These are phyloP conservation scores for Crossoptilon crossoptilon DNA, from an alignment of 2,797 vertebrate species.

Conservation along the genomic window DNA sequence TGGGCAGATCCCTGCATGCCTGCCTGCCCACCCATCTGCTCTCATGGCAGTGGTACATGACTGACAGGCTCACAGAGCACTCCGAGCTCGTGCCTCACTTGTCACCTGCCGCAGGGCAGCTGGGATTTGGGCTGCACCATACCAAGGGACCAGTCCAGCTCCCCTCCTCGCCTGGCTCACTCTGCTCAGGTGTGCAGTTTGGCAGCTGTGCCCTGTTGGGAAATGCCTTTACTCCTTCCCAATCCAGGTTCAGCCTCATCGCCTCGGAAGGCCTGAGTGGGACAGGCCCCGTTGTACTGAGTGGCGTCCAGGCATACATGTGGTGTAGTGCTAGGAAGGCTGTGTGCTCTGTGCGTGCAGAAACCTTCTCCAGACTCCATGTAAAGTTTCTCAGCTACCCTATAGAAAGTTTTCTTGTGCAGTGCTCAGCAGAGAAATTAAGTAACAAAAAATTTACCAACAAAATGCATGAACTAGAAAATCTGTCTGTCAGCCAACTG, in stretches of 20 bases:
- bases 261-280: neutral
- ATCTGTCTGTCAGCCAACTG: neutral
- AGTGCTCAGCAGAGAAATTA: neutral
- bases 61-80: constrained; percentile 57
- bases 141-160: neutral
- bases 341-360: rapidly evolving
- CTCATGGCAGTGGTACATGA: constrained; percentile 15
- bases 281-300: rapidly evolving
- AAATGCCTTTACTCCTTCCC: neutral
- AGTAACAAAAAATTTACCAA: neutral
- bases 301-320: rapidly evolving
- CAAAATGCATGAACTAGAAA: constrained; percentile 43
- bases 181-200: neutral
- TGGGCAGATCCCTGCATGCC: constrained; percentile 52
- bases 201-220: neutral
- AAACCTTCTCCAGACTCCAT: neutral
- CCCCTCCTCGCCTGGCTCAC: neutral
- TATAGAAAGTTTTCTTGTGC: neutral
- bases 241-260: neutral
- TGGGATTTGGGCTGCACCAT: neutral
- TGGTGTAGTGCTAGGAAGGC: neutral
- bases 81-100: constrained; percentile 24
- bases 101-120: constrained; percentile 51
- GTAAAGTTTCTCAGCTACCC: neutral
- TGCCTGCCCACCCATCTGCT: constrained; percentile 72